These are phyloP conservation scores for Drosophila neotestacea DNA, from an alignment of 2,888 invertebrate species.

Conservation along the genomic window DNA sequence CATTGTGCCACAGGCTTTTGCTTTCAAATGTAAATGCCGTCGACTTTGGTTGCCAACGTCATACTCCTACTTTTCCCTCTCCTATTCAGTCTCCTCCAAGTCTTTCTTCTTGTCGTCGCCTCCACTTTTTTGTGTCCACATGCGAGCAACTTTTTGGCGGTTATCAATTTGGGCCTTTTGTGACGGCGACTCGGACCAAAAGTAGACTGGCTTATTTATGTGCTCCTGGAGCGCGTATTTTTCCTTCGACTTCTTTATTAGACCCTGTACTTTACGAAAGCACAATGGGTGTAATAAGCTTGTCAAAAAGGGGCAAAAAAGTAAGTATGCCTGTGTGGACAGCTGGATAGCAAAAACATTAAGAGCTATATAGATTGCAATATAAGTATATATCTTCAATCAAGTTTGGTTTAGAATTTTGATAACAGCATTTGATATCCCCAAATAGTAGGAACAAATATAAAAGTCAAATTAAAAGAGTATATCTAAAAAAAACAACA, in stretches of 20 bases:
- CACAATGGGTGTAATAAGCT: too few relatives aligned
- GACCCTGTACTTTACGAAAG: too few relatives aligned
- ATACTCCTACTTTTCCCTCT: constrained; percentile 12
- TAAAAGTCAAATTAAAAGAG: too few relatives aligned
- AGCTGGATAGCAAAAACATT: too few relatives aligned
- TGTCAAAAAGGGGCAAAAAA: too few relatives aligned
- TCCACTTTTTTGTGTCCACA: constrained; percentile 53
- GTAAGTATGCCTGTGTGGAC: too few relatives aligned
- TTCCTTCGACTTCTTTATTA: constrained; percentile 35
- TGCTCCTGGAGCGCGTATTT: constrained; percentile 49
- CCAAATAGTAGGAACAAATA: too few relatives aligned
- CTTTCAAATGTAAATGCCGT: constrained; percentile 77
- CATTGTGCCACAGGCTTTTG: constrained; percentile 65
- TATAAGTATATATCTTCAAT: too few relatives aligned
- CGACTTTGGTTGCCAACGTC: constrained; percentile 41
- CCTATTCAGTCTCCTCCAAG: constrained; percentile 13
- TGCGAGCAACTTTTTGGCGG: constrained; percentile 66
- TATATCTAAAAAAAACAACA: too few relatives aligned
- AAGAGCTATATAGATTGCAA: too few relatives aligned
- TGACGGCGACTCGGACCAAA: constrained; percentile 42
- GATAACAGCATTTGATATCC: too few relatives aligned
- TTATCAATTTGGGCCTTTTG: constrained; percentile 76
- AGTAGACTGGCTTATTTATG: constrained; percentile 67
- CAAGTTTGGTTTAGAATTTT: too few relatives aligned
- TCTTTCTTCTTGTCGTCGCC: constrained; percentile 14